Base-by-base conservation (phyloP, 2,888 invertebrate species). In the Lepeophtheirus nordmannii region DNA sequence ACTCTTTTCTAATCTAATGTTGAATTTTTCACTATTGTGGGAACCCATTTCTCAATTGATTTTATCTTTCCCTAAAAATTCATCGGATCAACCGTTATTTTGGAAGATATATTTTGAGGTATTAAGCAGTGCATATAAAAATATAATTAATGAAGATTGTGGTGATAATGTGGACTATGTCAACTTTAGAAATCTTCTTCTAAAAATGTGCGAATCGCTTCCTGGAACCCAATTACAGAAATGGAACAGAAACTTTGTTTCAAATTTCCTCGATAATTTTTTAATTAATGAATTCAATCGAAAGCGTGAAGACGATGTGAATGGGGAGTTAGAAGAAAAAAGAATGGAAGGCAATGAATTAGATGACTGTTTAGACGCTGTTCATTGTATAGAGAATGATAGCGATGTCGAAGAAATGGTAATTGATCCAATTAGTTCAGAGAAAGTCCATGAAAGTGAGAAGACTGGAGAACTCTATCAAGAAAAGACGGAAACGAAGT, bases 281-380 rank as follows among this genome's bases (percentile, higher is more conserved):
- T 46, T 46, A 46, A 46, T 17, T n/a, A 46, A 46, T 46, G 53
- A 46, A 46, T 46, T 46, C 8, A 46, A 46, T 46, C 53, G n/a
- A 17, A 46, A 17, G 53, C 53, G 53, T n/a, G 8, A 17, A 46
- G 14, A n/a, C n/a, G 53, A 46, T 46, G 53, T n/a, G 17, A 17
- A 46, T 46, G 53, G 8, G 5, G 53, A 46, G 8, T 14, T n/a
- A 46, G 53, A 46, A 46, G 53, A 46, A 46, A 17, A n/a, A 46
- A 46, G 8, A 5, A 17, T 46, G 17, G 53, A 46, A 5, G 53
- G n/a, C 2, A 14, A 46, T 46, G 53, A 46, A 17, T 2, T 5
- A 46, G 8, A 46, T 14, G 53, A 8, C 53, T 3, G 5, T 46
- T 46, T 17, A n/a, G 53, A 46, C 5, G 53, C 8, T 8, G 1